Conservation (phyloP, 2,113 vertebrate species). For the Oncorhynchus keta region DNA sequence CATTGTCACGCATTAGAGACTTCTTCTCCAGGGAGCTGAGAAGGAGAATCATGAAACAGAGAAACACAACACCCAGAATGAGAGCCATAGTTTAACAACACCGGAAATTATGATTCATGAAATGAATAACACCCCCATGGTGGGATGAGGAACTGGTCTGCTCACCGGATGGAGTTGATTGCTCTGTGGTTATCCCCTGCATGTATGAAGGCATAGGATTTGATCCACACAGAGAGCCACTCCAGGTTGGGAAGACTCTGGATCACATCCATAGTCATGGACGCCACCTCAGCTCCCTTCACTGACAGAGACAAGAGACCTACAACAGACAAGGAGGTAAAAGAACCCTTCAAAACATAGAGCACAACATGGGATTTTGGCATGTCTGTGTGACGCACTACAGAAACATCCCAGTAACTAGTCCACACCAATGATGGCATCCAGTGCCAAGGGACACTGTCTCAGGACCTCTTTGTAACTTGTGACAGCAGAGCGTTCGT, state of each 20-base stretch:
- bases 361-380: background rate
- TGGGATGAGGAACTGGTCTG: background rate
- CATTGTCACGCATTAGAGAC: constrained; percentile 91
- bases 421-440: constrained; percentile 89
- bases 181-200: constrained; percentile 94
- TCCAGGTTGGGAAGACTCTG: constrained; percentile 95
- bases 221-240: constrained; percentile 98
- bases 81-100: background rate
- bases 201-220: constrained; percentile 95
- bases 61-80: background rate
- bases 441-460: constrained; percentile 93
- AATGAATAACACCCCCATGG: background rate
- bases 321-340: constrained; percentile 38
- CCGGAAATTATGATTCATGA: background rate
- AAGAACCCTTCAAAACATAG: no score
- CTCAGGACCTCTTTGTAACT: constrained; percentile 98
- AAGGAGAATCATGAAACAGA: constrained; percentile 28
- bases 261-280: constrained; percentile 96
- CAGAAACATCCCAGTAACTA: constrained; percentile 10
- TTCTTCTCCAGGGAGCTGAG: constrained; percentile 96
- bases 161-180: constrained; percentile 97
- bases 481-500: constrained; percentile 94
- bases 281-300: constrained; percentile 96
- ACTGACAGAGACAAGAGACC: constrained; percentile 95
- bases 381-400: background rate